Base-by-base conservation (phyloP, 2,797 vertebrate species). In the Picus viridis region DNA sequence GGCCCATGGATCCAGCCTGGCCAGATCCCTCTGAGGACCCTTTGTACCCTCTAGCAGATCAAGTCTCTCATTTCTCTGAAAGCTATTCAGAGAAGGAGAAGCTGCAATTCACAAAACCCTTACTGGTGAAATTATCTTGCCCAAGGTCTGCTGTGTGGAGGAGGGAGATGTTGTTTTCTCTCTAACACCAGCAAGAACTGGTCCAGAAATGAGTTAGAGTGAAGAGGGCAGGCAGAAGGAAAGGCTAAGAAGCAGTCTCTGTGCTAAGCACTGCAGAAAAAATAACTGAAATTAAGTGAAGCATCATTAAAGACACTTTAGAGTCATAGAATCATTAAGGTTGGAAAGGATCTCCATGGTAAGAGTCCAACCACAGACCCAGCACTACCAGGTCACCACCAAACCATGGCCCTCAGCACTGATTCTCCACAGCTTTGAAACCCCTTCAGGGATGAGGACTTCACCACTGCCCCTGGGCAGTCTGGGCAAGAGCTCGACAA, bases 121-220 rank as follows among this genome's bases (percentile, higher is more conserved):
- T 34, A 24, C 2, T 0, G 2, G 23, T 53, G 20, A 10, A 63
- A 58, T 32, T 1, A 0, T 16, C 76, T 29, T 64, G 17, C 72
- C 2, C 1, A 73, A 80, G 43, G 17, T 10, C 20, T 1, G 0
- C n/a, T 6, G 15, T 0, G 0, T 0, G 23, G 23, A 22, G 23
- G 16, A 69, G 26, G 15, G 51, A 59, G 30, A 63, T 0, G 0
- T 41, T 64, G 13, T 11, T 39, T 34, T 56, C 45, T 30, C n/a
- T 24, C 36, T 14, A 78, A 36, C 0, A 43, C 4, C 59, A 47
- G 32, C 10, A 20, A 62, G 29, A 34, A 8, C 47, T 43, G 41
- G 32, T 69, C 81, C 43, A 72, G 72, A 29, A 78, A 53, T 9
- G 30, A 74, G 69, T 29, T 4, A 5, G 1, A 39, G n/a, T 3